Conservation (phyloP, 2,113 vertebrate species). For the Datnioides undecimradiatus region DNA sequence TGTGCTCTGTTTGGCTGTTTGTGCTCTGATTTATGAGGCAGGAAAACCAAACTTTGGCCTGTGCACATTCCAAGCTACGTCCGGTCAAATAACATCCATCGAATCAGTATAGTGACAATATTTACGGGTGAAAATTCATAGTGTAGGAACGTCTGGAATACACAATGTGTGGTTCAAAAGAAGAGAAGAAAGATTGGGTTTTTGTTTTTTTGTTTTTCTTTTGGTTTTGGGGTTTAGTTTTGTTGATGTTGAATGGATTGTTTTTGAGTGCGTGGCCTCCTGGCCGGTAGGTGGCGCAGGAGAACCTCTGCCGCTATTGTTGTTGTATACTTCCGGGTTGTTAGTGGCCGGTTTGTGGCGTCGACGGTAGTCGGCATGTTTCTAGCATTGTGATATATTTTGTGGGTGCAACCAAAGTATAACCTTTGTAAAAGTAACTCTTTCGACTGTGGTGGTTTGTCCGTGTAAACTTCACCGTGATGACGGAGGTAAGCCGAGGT, state of each 20-base stretch:
- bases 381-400: not conserved
- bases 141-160: not conserved
- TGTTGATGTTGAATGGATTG: not conserved
- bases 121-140: not conserved
- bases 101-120: not conserved
- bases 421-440: not conserved
- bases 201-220: no score
- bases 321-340: conserved; percentile 62
- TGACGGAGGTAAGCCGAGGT: conserved; percentile 72
- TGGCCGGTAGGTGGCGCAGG: conserved; percentile 35
- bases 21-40: conserved; percentile 17
- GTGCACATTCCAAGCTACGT: not conserved
- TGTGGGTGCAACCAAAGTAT: not conserved
- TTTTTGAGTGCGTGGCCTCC: not conserved
- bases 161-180: not conserved
- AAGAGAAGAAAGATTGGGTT: no score
- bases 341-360: not conserved
- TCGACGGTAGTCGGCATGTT: conserved; percentile 17
- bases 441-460: not conserved
- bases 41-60: conserved; percentile 54
- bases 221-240: no score
- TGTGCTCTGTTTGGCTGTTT: conserved; percentile 48
- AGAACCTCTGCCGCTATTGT: rapidly evolving
- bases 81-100: not conserved
- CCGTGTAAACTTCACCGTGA: not conserved